Base-by-base conservation (phyloP, 2,888 invertebrate species). In the Argyra leucocephala region DNA sequence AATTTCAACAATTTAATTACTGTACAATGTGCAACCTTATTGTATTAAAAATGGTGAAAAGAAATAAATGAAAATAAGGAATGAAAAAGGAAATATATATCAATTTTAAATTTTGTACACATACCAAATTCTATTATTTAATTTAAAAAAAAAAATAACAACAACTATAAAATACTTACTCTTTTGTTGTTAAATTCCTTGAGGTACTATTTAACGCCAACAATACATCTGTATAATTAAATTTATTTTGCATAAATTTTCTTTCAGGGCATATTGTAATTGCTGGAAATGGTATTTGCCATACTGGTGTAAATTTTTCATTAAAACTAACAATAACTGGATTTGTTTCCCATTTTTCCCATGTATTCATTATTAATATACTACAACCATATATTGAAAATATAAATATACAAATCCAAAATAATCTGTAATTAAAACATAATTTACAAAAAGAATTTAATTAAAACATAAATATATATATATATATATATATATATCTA, bases 341-440 rank as follows among this genome's bases (percentile, higher is more conserved):
- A 22, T 62, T 58, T 48, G 63, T 63, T 24, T 66, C 63, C 66
- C 66, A 66, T 31, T 66, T 66, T 2, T 63, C 57, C 48, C 48
- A 48, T 48, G 48, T 84, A 74, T 87, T 84, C 66, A 82, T 79
- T 57, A 87, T 88, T 9, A 87, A 77, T 58, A 81, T 81, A 62
- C 82, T 76, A 70, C 87, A 88, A 21, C 85, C 81, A 63, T 84
- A 81, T 4, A 88, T 83, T 57, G 86, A 86, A 61, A 85, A 81
- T 1, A 80, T 76, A 68, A 84, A 83, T 69, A 86, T 83, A 63
- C 84, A 78, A 21, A 85, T 75, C 88, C 88, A 88, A 73, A 86
- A 87, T 36, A 87, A 72, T 72, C 87, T 87, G 71, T 22, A 81
- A 74, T 70, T 57, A 21, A 48, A 48, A 48, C 4, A 48, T 57